A percentile compares a stretch with the other conserved stretches of the same genome.
Conservation (phyloP, 2,888 invertebrate species). For the Diadromus collaris region DNA sequence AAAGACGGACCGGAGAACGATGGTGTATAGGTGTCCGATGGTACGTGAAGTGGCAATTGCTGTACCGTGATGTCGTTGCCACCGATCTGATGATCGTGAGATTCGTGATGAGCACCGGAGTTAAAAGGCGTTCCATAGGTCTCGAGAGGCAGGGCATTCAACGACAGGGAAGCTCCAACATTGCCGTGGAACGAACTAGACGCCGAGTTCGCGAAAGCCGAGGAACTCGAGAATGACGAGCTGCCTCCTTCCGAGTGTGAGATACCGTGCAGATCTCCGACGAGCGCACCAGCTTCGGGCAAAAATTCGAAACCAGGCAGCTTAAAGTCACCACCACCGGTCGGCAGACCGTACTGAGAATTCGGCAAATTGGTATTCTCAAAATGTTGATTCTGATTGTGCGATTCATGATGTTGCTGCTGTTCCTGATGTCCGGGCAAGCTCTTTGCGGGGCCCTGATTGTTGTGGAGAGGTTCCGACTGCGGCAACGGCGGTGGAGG, state of each 20-base stretch:
- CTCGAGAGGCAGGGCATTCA: conserved; percentile 39
- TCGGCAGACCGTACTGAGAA: conserved; percentile 60
- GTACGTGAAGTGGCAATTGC: conserved; percentile 64
- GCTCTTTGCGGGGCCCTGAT: conserved; percentile 67
- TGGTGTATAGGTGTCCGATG: conserved; percentile 59
- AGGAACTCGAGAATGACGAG: conserved; percentile 44
- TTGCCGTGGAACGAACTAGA: conserved; percentile 39
- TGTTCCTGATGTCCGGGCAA: conserved; percentile 53
- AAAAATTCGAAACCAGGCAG: conserved; percentile 67
- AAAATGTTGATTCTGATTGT: conserved; percentile 63
- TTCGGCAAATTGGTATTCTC: conserved; percentile 57
- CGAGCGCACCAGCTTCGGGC: conserved; percentile 63
- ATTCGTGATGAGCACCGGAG: conserved; percentile 36
- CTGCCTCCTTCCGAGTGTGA: conserved; percentile 55
- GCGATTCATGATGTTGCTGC: conserved; percentile 57
- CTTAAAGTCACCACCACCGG: conserved; percentile 58
- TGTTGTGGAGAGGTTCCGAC: conserved; percentile 75
- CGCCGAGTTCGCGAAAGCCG: conserved; percentile 50
- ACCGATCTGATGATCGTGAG: conserved; percentile 55
- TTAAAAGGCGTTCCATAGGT: conserved; percentile 56
- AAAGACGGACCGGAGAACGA: conserved; percentile 58
- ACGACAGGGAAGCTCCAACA: conserved; percentile 29
- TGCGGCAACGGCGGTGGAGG: conserved; percentile 77
- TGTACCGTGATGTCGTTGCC: conserved; percentile 67
- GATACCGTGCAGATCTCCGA: conserved; percentile 58